phyloP scores from a whole-genome alignment of 2,888 invertebrate species.

The Meiosimyza decipiens region DNA sequence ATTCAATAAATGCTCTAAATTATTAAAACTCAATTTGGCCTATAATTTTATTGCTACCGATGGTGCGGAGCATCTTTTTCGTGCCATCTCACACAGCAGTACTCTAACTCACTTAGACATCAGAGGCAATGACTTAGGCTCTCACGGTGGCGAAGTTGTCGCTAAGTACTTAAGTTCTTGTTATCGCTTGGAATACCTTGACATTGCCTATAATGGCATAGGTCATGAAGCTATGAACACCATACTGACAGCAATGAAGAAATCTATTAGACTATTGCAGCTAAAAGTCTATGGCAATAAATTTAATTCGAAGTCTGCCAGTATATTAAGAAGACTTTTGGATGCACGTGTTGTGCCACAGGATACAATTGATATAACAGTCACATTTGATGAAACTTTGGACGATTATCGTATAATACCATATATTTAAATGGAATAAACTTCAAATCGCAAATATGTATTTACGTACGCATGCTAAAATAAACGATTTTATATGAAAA shows the following conservation, averaged over 20 bases:
- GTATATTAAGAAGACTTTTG: conserved; percentile 54
- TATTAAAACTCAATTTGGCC: conserved; percentile 54
- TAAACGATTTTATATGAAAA: too few relatives aligned
- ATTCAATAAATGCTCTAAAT: conserved; percentile 28
- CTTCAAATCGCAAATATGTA: too few relatives aligned
- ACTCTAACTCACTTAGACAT: conserved; percentile 55
- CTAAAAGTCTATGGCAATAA: conserved; percentile 58
- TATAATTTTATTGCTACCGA: conserved; percentile 57
- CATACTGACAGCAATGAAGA: conserved; percentile 58
- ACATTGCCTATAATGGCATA: conserved; percentile 58
- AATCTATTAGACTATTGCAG: conserved; percentile 50
- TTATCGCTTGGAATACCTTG: conserved; percentile 50
- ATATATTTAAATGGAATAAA: conserved; percentile 15
- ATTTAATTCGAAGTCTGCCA: conserved; percentile 51
- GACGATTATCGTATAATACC: conserved; percentile 56
- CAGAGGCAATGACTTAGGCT: conserved; percentile 55
- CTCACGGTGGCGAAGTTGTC: conserved; percentile 59
- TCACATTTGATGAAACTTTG: conserved; percentile 53
- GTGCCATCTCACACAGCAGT: conserved; percentile 48
- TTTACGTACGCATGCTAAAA: too few relatives aligned
- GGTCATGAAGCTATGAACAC: conserved; percentile 48
- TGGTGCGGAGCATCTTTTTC: conserved; percentile 55
- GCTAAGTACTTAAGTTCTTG: conserved; percentile 55
- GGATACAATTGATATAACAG: conserved; percentile 51
- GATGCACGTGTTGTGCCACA: conserved; percentile 52